These are phyloP conservation scores for Aradophagus sp. DNA, from an alignment of 1,140 invertebrate species.

Conservation along the genomic window DNA sequence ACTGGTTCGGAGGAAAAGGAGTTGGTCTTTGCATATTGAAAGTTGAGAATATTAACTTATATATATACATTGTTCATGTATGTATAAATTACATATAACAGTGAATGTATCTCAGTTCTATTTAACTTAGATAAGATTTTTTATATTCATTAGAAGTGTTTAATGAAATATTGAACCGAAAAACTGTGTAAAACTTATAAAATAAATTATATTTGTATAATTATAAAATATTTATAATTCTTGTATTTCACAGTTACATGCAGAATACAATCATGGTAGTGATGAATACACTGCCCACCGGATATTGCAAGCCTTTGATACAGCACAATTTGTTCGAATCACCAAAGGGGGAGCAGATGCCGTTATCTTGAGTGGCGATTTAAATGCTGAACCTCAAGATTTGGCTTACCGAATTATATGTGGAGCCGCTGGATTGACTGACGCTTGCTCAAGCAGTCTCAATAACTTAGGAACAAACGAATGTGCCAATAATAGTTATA, in stretches of 20 bases:
- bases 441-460: constrained; percentile 65
- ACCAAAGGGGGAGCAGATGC: constrained; percentile 87
- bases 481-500: constrained; percentile 88
- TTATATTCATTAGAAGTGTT: too few relatives aligned
- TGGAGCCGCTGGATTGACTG: constrained; percentile 72
- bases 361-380: constrained; percentile 91
- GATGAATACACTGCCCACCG: constrained; percentile 94
- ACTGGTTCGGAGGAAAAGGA: constrained; percentile 99
- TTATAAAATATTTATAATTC: too few relatives aligned
- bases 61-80: constrained; percentile 95
- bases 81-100: constrained; percentile 21
- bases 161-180: too few relatives aligned
- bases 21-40: constrained; percentile 89
- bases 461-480: constrained; percentile 82
- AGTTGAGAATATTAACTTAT: constrained; percentile 81
- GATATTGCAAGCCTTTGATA: constrained; percentile 93
- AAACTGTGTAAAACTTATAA: too few relatives aligned
- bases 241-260: constrained; percentile 84
- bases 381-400: constrained; percentile 92
- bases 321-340: constrained; percentile 92
- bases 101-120: too few relatives aligned
- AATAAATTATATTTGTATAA: too few relatives aligned
- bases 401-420: constrained; percentile 84
- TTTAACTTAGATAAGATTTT: too few relatives aligned
- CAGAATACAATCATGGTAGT: constrained; percentile 90